Evolutionary conservation across 2,113 vertebrate species (phyloP), one percentile per base, ranked within the genome.

Genomic region (Sorex araneus): DNA sequence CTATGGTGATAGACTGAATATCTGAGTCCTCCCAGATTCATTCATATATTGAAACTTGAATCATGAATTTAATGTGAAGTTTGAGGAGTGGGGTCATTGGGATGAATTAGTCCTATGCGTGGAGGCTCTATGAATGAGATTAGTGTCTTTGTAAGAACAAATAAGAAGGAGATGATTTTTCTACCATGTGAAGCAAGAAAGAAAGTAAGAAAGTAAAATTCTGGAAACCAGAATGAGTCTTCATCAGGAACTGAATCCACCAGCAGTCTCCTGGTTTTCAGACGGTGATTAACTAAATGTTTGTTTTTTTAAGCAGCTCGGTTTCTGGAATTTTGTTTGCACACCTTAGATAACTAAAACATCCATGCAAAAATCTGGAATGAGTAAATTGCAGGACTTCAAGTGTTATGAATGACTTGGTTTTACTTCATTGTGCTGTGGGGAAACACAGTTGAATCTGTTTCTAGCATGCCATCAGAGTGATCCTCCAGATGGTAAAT

Each of bases 381-480:
- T 43, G 43, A 92, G 23, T 67, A 50, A 74, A 71, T 6, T 4
- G 54, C 80, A 89, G 78, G 43, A 1, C 23, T 57, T 25, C 18
- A 36, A 27, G 78, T 27, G 10, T 13, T 47, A 54, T 32, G 28
- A 34, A 9, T 45, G 75, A n/a, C 76, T 71, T 74, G 75, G 21
- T 60, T 75, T 63, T 83, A 54, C 15, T 45, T 70, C 60, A 69
- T 88, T 32, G 54, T n/a, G 34, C 3, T 11, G 3, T 27, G 66
- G 77, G 57, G n/a, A 93, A 88, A 70, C 78, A 45, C 47, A 21
- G 43, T 50, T 60, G 87, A 78, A 28, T 45, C 16, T 60, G 45
- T 30, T 90, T 25, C 45, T 43, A 6, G 40, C 50, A 25, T 50
- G n/a, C n/a, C 28, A 4, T 27, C 67, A 94, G 73, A 57, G 32